Evolutionary conservation across 1,140 invertebrate species (phyloP).

Genomic region (Magallana ariakensis): DNA sequence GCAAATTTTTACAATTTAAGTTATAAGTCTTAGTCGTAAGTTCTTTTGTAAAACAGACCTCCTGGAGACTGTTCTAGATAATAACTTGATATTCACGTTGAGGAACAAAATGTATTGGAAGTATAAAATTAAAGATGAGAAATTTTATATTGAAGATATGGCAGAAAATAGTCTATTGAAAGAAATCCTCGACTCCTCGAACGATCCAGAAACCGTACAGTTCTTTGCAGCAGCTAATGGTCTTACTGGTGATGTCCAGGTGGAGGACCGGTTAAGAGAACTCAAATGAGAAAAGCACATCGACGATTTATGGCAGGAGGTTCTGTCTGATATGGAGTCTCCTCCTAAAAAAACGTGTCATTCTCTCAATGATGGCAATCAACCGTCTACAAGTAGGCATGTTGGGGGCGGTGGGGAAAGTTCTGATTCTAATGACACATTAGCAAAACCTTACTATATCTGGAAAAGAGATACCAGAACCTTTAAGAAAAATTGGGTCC

Average conservation of each 20-base stretch:
- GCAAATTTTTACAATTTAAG: too few relatives aligned
- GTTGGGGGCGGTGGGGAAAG: constrained; percentile 13
- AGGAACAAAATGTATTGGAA: too few relatives aligned
- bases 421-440: constrained; percentile 2
- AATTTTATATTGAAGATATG: too few relatives aligned
- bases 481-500: constrained; percentile 36
- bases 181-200: constrained; percentile 41
- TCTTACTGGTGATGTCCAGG: constrained; percentile 23
- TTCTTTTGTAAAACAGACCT: too few relatives aligned
- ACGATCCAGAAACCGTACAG: constrained; percentile 26
- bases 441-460: constrained; percentile 41
- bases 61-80: too few relatives aligned
- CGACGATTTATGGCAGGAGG: too few relatives aligned
- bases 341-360: constrained; percentile 1
- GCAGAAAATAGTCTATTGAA: too few relatives aligned
- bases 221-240: constrained; percentile 39
- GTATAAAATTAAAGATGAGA: too few relatives aligned
- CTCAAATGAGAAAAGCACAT: constrained; percentile 8
- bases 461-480: constrained; percentile 15
- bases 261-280: constrained; percentile 36
- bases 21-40: too few relatives aligned
- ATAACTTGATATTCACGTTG: too few relatives aligned
- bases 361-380: not conserved
- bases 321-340: constrained; percentile 31
- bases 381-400: constrained; percentile 18